A percentile compares a stretch with the other conserved stretches of the same genome.
Conservation (phyloP, 2,888 invertebrate species). For the Parapristionchus giblindavisi region DNA sequence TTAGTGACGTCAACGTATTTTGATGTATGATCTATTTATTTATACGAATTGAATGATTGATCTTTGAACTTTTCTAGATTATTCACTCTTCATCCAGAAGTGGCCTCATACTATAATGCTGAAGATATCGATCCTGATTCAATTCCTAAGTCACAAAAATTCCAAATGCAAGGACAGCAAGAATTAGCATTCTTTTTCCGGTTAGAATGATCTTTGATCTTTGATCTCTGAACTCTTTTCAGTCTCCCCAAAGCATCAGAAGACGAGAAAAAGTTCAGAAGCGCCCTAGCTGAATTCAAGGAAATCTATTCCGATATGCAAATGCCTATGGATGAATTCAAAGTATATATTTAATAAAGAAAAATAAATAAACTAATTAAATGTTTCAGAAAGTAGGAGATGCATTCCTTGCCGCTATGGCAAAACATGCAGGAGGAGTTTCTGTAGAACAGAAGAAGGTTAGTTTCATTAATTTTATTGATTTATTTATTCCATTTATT, state of each 20-base stretch:
- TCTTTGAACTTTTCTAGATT: constrained; percentile 45
- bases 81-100: constrained; percentile 58
- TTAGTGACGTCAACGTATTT: too few relatives aligned
- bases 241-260: constrained; percentile 47
- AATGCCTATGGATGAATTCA: constrained; percentile 54
- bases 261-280: constrained; percentile 55
- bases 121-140: constrained; percentile 62
- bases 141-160: constrained; percentile 55
- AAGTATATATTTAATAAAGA: constrained; percentile 41
- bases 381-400: constrained; percentile 54
- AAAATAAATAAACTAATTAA: not conserved
- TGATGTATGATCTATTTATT: too few relatives aligned
- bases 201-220: not conserved
- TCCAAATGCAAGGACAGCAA: constrained; percentile 55
- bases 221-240: constrained; percentile 37
- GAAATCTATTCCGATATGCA: constrained; percentile 58
- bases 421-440: constrained; percentile 59
- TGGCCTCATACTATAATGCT: constrained; percentile 59
- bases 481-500: not conserved
- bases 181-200: constrained; percentile 46
- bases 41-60: too few relatives aligned
- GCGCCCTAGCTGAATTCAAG: constrained; percentile 57
- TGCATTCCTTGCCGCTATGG: constrained; percentile 58
- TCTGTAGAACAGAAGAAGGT: constrained; percentile 60
- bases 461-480: not conserved